phyloP scores from a whole-genome alignment of 2,888 invertebrate genomes.

The Polia nebulosa region DNA sequence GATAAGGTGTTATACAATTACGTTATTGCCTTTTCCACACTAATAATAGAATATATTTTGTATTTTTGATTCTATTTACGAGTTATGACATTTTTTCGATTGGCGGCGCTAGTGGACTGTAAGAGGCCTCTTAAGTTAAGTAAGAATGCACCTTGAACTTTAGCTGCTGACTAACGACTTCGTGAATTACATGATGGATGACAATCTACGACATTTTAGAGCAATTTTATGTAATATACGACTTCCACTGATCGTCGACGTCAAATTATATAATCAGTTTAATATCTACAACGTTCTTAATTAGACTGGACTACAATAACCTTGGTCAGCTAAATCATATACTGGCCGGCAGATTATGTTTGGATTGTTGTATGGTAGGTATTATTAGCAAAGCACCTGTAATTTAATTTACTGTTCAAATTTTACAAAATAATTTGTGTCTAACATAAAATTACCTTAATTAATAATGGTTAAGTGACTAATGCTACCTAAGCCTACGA shows the following conservation, averaged over 20 bases:
- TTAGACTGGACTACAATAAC: slow-evolving; percentile 35
- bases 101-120: too few species aligned
- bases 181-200: slow-evolving; percentile 22
- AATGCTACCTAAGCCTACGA: not conserved
- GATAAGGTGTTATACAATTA: too few species aligned
- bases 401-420: slow-evolving; percentile 2
- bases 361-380: slow-evolving; percentile 14
- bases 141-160: slow-evolving; percentile 47
- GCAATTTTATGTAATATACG: slow-evolving; percentile 48
- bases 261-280: slow-evolving; percentile 43
- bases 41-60: too few species aligned
- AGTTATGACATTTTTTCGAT: too few species aligned
- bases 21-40: too few species aligned
- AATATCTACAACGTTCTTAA: slow-evolving; percentile 25
- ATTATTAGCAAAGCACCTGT: not conserved
- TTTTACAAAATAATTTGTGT: not conserved
- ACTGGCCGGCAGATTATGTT: slow-evolving; percentile 15
- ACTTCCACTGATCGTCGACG: slow-evolving; percentile 37
- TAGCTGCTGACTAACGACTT: slow-evolving; percentile 20
- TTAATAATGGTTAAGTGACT: not conserved
- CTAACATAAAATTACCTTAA: not conserved
- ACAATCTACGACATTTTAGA: slow-evolving; percentile 35
- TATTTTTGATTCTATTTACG: too few species aligned
- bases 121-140: slow-evolving; percentile 19
- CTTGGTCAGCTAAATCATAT: slow-evolving; percentile 42